Percentiles rank a stretch among this genome's conserved stretches.
phyloP scores from a whole-genome alignment of 64 coral and sea anemone species.

The Anthopleura sola region DNA sequence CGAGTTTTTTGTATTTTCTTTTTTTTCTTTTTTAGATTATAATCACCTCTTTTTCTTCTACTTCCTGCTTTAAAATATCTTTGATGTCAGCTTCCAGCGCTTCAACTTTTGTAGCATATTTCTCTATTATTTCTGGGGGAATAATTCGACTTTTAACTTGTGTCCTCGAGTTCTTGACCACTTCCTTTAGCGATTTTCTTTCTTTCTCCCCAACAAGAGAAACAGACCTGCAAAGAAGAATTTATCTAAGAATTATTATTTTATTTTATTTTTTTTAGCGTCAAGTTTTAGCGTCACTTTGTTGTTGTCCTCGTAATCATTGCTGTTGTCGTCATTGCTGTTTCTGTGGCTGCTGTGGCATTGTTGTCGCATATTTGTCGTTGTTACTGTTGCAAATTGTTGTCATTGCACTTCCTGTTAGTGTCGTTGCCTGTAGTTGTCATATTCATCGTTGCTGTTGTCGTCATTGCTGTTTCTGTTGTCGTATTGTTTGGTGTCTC shows the following conservation, averaged over 20 bases:
- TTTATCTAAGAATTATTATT: neutral
- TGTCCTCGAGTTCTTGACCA: conserved; percentile 83
- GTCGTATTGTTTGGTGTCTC: too few relatives aligned
- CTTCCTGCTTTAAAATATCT: conserved; percentile 84
- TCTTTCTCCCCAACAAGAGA: conserved; percentile 91
- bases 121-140: conserved; percentile 80
- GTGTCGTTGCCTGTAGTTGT: neutral
- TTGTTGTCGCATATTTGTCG: neutral
- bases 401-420: too few relatives aligned
- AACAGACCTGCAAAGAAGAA: conserved; percentile 50
- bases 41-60: conserved; percentile 90
- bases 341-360: neutral
- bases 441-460: too few relatives aligned
- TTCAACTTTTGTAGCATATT: conserved; percentile 72
- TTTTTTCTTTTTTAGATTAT: neutral
- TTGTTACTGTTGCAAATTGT: neutral
- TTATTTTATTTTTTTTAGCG: too few relatives aligned
- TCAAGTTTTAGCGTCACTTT: neutral
- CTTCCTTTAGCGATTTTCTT: conserved; percentile 83
- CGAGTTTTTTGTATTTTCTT: neutral
- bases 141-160: conserved; percentile 89
- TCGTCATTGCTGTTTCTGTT: neutral
- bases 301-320: neutral
- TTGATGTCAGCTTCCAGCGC: conserved; percentile 69
- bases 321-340: neutral